phyloP scores from a whole-genome alignment of 2,113 vertebrate genomes.

The Cavia porcellus region DNA sequence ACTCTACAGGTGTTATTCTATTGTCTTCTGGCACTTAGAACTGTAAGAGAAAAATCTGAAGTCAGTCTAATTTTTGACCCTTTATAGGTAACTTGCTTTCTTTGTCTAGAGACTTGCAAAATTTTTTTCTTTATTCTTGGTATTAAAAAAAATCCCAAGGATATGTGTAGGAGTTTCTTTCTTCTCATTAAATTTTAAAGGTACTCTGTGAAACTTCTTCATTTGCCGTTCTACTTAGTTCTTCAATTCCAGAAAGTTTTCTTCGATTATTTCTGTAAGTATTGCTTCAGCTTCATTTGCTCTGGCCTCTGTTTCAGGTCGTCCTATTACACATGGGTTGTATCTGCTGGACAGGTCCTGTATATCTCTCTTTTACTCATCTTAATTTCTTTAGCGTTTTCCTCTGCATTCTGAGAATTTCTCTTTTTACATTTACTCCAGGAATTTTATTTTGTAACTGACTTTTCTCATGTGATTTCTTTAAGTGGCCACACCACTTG shows the following conservation, averaged over 20 bases:
- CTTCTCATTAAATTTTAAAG: not conserved
- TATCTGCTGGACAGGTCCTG: not conserved
- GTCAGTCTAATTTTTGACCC: not conserved
- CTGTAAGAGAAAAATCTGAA: not conserved
- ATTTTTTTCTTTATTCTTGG: not conserved
- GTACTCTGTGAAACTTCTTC: not conserved
- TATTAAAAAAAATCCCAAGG: not conserved
- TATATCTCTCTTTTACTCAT: not conserved
- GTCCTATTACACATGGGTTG: not conserved
- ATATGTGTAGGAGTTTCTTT: not conserved
- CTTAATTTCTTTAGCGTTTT: not conserved
- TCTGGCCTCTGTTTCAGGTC: not conserved
- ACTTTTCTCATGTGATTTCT: not conserved
- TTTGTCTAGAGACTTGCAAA: not conserved
- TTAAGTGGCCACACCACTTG: not conserved
- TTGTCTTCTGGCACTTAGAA: not conserved
- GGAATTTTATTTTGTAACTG: not conserved
- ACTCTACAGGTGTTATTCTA: not conserved
- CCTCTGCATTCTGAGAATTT: not conserved
- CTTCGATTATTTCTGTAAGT: not conserved
- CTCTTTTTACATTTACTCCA: not conserved
- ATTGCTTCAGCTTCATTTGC: not conserved
- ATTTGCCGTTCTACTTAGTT: not conserved
- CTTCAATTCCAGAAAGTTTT: not conserved
- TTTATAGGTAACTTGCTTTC: not conserved